These are phyloP conservation scores for Pseudeuparius sepicola DNA, from an alignment of 2,888 invertebrate species.

Conservation along the genomic window DNA sequence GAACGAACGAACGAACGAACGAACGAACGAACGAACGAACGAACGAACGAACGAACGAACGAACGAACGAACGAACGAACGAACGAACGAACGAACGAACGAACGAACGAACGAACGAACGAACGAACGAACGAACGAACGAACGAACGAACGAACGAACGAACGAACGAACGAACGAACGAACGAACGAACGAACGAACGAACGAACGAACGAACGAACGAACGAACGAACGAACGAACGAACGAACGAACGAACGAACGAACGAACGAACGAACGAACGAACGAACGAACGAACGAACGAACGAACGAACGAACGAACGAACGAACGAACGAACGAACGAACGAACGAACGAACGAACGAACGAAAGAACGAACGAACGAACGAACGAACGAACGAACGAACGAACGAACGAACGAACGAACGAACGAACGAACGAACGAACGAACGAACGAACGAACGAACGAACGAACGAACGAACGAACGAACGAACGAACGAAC, in stretches of 20 bases:
- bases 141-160: conserved; percentile 5
- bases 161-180: conserved; percentile 7
- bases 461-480: conserved; percentile 3
- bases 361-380: conserved; percentile 3
- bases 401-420: conserved; percentile 3
- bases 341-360: conserved; percentile 3
- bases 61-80: conserved; percentile 6
- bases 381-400: conserved; percentile 3
- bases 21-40: conserved; percentile 7
- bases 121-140: conserved; percentile 4
- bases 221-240: not conserved
- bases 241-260: not conserved
- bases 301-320: conserved; percentile 2
- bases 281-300: conserved; percentile 1
- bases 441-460: conserved; percentile 3
- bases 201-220: not conserved
- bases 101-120: conserved; percentile 4
- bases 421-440: conserved; percentile 3
- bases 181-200: conserved; percentile 5
- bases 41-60: conserved; percentile 7
- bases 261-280: not conserved
- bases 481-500: conserved; percentile 3
- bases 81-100: conserved; percentile 4
- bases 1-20: conserved; percentile 7
- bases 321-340: conserved; percentile 3